Conservation (phyloP, 2,888 invertebrate genomes). For the Eupithecia insigniata region DNA sequence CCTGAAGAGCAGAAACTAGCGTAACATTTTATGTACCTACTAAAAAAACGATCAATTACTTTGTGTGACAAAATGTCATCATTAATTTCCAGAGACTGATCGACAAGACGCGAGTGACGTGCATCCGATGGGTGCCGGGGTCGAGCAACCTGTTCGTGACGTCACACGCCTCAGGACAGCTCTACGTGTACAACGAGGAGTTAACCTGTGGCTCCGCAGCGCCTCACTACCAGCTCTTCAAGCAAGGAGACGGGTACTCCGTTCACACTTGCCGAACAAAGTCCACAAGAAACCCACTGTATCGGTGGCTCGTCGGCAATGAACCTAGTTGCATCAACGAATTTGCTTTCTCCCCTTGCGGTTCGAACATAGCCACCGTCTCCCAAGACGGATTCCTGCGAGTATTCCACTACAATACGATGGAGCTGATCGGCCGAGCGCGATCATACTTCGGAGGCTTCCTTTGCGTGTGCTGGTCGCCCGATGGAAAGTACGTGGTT, state of each 20-base stretch:
- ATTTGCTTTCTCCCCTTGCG: conserved; percentile 98
- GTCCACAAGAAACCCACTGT: conserved; percentile 96
- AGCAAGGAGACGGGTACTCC: conserved; percentile 96
- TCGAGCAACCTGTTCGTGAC: conserved; percentile 97
- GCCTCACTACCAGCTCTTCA: conserved; percentile 97
- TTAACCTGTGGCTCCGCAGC: conserved; percentile 94
- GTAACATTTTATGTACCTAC: background rate
- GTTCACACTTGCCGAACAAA: conserved; percentile 98
- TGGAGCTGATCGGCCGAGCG: conserved; percentile 97
- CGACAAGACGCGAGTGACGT: conserved; percentile 97
- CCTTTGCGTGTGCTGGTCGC: conserved; percentile 99
- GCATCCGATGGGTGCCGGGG: conserved; percentile 98
- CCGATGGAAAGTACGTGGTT: conserved; percentile 96
- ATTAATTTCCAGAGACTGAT: conserved; percentile 89
- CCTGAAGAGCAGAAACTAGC: background rate
- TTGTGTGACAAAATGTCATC: background rate
- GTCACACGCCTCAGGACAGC: conserved; percentile 97
- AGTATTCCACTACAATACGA: conserved; percentile 98
- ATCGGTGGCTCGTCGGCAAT: conserved; percentile 91
- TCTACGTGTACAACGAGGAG: conserved; percentile 99
- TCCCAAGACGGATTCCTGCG: conserved; percentile 97
- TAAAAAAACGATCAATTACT: background rate
- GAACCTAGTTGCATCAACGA: conserved; percentile 96
- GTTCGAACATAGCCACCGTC: conserved; percentile 95
- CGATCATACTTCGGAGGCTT: conserved; percentile 99